Evolutionary conservation across 2,113 vertebrate genomes (phyloP), one percentile per base, ranked within the genome.

Genomic region (Oreamnos americanus): DNA sequence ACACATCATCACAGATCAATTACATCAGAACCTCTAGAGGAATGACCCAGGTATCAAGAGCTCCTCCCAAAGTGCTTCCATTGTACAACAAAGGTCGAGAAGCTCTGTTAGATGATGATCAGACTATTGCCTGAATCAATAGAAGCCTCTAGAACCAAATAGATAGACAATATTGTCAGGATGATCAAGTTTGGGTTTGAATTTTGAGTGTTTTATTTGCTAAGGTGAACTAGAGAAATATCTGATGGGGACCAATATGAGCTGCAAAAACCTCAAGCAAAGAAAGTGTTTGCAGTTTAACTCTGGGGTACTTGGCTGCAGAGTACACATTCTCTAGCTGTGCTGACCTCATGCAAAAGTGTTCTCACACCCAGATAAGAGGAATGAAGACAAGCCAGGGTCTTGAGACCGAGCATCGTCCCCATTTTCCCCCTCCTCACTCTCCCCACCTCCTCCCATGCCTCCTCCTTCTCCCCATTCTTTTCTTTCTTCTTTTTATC

Each of bases 301-400:
- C 21, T 84, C 45, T 74, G 30, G 8, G 5, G 26, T 16, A 83
- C 57, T 1, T 2, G 2, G 10, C 39, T 45, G 6, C 6, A 64
- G 25, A 45, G 51, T 47, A 51, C 3, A 67, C n/a, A 7, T 79
- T 15, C 19, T 87, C 62, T 57, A 55, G 33, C 6, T 64, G 7
- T 53, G n/a, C 43, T 91, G 83, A 84, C 33, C 51, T 76, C 11
- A n/a, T 23, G 26, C 60, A 83, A 39, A 91, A 87, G 53, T 91
- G 62, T 47, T 21, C 25, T 58, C 55, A 64, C 33, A 2, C 6
- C 13, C 4, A 3, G 25, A 21, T 2, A 17, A 79, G 25, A 57
- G 25, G 49, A 57, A 16, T 53, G 19, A 60, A 86, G 53, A 62
- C 19, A 74, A 87, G 21, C 74, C n/a, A 76, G 25, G 71, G 71